These are phyloP conservation scores for Columba janthina DNA, from an alignment of 2,113 vertebrate genomes.

Conservation along the genomic window DNA sequence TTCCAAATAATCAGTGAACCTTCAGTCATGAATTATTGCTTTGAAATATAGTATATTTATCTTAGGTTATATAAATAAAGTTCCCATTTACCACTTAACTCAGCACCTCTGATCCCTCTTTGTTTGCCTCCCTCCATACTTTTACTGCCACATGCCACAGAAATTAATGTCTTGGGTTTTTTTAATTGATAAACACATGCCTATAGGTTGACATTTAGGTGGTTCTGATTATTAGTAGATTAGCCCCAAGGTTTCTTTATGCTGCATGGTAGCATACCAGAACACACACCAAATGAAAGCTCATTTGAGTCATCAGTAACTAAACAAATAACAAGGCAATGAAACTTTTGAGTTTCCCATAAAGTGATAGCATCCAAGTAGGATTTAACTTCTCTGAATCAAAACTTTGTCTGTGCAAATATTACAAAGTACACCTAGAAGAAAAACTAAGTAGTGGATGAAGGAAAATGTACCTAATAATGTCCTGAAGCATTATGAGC, in stretches of 20 bases:
- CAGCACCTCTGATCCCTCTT: neutral
- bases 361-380: neutral
- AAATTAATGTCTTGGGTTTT: neutral
- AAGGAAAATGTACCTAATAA: neutral
- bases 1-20: neutral
- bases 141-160: neutral
- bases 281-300: neutral
- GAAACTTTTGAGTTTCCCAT: neutral
- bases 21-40: neutral
- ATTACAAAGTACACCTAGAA: neutral
- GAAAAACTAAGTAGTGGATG: rapidly evolving
- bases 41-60: neutral
- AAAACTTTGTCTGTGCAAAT: neutral
- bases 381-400: neutral
- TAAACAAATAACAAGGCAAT: neutral
- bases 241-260: neutral
- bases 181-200: neutral
- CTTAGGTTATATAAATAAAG: neutral
- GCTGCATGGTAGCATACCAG: neutral
- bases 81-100: neutral
- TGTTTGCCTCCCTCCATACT: neutral
- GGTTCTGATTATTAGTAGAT: neutral
- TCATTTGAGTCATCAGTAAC: neutral
- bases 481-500: neutral
- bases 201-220: neutral